Evolutionary conservation across 2,113 vertebrate species (phyloP).

Genomic region (Sebastes fasciatus): DNA sequence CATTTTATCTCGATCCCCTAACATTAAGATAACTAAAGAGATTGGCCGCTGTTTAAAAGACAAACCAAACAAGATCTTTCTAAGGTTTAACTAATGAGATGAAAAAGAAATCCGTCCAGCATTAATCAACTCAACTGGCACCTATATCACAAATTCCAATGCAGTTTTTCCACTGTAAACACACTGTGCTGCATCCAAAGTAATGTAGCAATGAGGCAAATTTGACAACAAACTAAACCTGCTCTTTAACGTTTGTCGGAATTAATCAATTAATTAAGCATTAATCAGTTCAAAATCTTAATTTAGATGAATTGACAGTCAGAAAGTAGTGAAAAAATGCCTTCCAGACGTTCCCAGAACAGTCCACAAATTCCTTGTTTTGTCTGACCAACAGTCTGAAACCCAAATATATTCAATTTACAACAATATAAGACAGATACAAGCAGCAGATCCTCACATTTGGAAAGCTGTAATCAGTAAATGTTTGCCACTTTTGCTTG

Average conservation of each 20-base stretch:
- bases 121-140: conserved; percentile 52
- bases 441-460: conserved; percentile 2
- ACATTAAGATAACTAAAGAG: conserved; percentile 62
- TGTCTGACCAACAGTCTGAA: background rate
- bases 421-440: background rate
- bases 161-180: conserved; percentile 35
- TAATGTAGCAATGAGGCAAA: background rate
- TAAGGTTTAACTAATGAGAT: conserved; percentile 64
- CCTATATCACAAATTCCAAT: conserved; percentile 31
- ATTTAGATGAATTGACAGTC: background rate
- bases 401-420: background rate
- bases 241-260: background rate
- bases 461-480: background rate
- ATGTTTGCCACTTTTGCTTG: background rate
- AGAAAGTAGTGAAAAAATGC: background rate
- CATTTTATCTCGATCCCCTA: conserved; percentile 80
- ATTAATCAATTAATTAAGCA: background rate
- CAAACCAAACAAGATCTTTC: conserved; percentile 27
- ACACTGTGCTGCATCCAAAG: conserved; percentile 39
- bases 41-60: conserved; percentile 52
- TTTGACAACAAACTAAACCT: background rate
- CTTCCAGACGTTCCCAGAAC: background rate
- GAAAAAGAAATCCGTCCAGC: conserved; percentile 56
- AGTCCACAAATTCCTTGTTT: background rate
- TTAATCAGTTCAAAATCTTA: background rate